Evolutionary conservation across 2,113 vertebrate species (phyloP), one percentile per base, ranked within the genome.

Genomic region (Zapus hudsonius): DNA sequence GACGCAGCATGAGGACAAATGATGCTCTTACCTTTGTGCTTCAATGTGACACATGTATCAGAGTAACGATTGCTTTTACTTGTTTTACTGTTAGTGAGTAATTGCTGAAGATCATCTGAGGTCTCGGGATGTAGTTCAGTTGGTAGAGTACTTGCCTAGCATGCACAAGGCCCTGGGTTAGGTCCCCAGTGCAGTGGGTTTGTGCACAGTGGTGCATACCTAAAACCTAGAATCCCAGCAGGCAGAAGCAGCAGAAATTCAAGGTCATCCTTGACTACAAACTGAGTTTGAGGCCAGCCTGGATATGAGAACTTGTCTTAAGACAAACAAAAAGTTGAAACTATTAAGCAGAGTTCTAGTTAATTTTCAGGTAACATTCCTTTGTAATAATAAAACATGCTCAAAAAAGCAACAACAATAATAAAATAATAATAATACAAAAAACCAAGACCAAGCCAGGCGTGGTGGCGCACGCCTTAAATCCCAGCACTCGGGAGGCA

Each of bases 1-100:
- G 86, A 98, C 98, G 78, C 96, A 96, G 91, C 73, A 80, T 81
- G 83, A 95, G 93, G 94, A 94, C 90, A 38, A 88, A 17, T 92
- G 90, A 80, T 96, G 72, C 96, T 17, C 94, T 81, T 70, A n/a
- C n/a, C 0, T 83, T 55, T 91, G 69, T 76, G 15, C 95, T 74
- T 87, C 92, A 81, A 55, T 96, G 67, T 94, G 55, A 80, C 96
- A 19, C 94, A 25, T 91, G 22, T 89, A 92, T 76, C 33, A 67
- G 19, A 69, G 11, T 94, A 40, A 97, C 95, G 3, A 84, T 95
- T 87, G 88, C 82, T 3, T 95, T 40, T 95, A 94, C 61, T 86
- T n/a, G n/a, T n/a, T n/a, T n/a, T n/a, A n/a, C n/a, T 93, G 52
- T 84, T 38, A 64, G 67, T 95, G 55, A 66, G 67, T 94, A 55